Evolutionary conservation across 1,140 invertebrate species (phyloP).

Genomic region (Ceratina australensis): DNA sequence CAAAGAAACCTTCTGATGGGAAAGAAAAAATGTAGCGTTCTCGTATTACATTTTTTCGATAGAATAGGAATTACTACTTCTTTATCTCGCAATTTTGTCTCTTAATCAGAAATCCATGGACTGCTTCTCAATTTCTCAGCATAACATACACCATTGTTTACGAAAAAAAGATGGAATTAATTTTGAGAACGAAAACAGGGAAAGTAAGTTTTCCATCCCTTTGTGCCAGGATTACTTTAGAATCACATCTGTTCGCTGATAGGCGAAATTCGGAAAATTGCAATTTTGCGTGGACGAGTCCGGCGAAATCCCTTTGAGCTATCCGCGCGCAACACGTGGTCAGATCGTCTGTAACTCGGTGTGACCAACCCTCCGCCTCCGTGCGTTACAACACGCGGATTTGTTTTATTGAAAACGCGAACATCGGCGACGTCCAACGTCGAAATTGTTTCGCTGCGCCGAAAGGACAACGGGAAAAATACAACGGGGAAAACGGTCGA

Average conservation of each 20-base stretch:
- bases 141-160: too few relatives aligned
- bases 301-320: not conserved
- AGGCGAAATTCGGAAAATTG: slow-evolving; percentile 2
- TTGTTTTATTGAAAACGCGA: not conserved
- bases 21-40: not conserved
- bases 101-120: too few relatives aligned
- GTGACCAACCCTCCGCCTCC: not conserved
- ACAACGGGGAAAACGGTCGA: not conserved
- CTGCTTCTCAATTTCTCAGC: too few relatives aligned
- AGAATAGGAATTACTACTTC: too few relatives aligned
- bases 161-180: too few relatives aligned
- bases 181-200: too few relatives aligned
- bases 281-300: slow-evolving; percentile 6
- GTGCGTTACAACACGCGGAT: not conserved
- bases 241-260: too few relatives aligned
- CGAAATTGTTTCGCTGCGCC: too few relatives aligned
- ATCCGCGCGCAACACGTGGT: slow-evolving; percentile 12
- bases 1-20: not conserved
- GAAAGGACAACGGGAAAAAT: not conserved
- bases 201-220: too few relatives aligned
- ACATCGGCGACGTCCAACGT: not conserved
- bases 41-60: not conserved
- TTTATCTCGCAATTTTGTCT: too few relatives aligned
- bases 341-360: not conserved
- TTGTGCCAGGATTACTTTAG: too few relatives aligned